Evolutionary conservation across 2,113 vertebrate species (phyloP), one percentile per base, ranked within the genome.

Genomic region (Acanthochromis polyacanthus): DNA sequence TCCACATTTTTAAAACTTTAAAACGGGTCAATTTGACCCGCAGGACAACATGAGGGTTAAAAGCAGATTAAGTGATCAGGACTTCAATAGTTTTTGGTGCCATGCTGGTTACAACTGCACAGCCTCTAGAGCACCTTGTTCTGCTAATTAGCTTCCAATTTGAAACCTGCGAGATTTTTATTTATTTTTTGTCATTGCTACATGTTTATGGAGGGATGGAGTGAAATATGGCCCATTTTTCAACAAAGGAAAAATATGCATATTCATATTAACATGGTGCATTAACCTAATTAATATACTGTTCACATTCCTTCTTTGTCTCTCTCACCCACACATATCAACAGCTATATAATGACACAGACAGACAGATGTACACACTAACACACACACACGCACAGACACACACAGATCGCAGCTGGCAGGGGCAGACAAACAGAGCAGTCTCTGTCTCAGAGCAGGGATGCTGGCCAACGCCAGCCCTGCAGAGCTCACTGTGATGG

Each of bases 341-440:
- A 57, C 16, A 69, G 43, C 53, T 58, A 66, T 32, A 30, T 28
- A 84, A 64, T 56, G 51, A 61, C 12, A 43, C 43, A 72, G 28
- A 70, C 64, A 81, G 40, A 86, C 43, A 20, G 38, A 56, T 57
- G 23, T 43, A 55, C 56, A 48, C 53, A 52, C 63, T 3, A 25
- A 25, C 25, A 25, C 25, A 25, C 25, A 25, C 25, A 25, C 25
- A 25, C 3, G 25, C 25, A 25, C 25, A 25, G 25, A 61, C 64
- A 76, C 58, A 52, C 80, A 73, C 64, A 75, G 22, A 79, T 48
- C 9, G 85, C 88, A 93, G 91, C 91, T 93, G 91, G 91, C 85
- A 75, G 71, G 78, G 48, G 63, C 59, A 81, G 82, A 86, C 86
- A 86, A 87, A 91, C 89, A 91, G 88, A 87, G 82, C 86, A 81